Base-by-base conservation (phyloP, 2,113 vertebrate species). In the Rallus limicola region DNA sequence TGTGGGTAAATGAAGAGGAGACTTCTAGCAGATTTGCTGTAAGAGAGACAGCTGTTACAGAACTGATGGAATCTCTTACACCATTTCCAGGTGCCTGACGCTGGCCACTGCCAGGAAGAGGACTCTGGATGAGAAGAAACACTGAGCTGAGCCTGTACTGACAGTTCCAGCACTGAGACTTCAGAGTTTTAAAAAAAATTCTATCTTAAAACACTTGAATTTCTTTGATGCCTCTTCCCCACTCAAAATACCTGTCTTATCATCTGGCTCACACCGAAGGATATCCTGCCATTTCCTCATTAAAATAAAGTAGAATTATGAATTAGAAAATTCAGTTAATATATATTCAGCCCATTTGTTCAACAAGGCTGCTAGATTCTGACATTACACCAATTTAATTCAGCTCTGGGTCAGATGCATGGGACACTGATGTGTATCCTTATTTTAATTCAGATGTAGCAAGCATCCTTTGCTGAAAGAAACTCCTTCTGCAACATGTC, bases 401-500 rank as follows among this genome's bases (percentile, higher is more conserved):
- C 62, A 72, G 69, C 62, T 65, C 0, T 60, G 75, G 55, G 77
- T 91, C 86, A 92, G 74, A 12, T 26, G 62, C 62, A 24, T 6
- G 33, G 26, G 81, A 29, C 67, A 95, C 3, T 5, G 82, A 68
- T 68, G 31, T 36, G 42, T 56, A 46, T 64, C 83, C 85, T 59
- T 88, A 48, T 84, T 95, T 93, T 79, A 96, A 96, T 95, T 91
- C 76, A 91, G 86, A 95, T 6, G 33, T 7, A 77, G 67, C 0
- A 6, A 95, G 92, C 89, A 97, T 95, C 82, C 77, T 92, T 68
- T 60, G 74, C 92, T 80, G 90, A 79, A 81, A 94, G 64, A 95
- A 95, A 91, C 92, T 91, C 92, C 95, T 96, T 90, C 83, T 97
- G 93, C 79, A 96, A 89, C 33, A 7, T 96, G 94, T 97, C 98